Percentiles rank a stretch among this genome's conserved stretches.
Conservation (phyloP, 2,797 vertebrate species). For the Numenius phaeopus region DNA sequence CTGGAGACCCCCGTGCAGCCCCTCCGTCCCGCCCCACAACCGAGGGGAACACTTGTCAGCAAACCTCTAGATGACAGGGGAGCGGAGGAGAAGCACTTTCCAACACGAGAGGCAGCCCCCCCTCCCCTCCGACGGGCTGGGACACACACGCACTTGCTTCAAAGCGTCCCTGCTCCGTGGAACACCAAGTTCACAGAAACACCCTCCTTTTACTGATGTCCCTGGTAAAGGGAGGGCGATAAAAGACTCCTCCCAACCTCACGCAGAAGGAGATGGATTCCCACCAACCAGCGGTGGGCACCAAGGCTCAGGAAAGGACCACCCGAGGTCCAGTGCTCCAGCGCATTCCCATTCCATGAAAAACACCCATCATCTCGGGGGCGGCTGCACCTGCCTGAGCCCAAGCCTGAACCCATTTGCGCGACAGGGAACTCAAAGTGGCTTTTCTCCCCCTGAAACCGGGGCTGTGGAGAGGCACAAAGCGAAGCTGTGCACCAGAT, state of each 20-base stretch:
- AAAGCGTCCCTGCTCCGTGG: neutral
- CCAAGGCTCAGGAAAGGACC: neutral
- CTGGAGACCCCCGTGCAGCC: slow-evolving; percentile 42
- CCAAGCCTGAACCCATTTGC: slow-evolving; percentile 20
- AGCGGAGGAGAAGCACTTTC: slow-evolving; percentile 37
- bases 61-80: slow-evolving; percentile 61
- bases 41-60: slow-evolving; percentile 58
- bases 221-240: neutral
- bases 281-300: neutral
- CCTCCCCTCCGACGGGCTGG: neutral
- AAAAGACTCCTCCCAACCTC: neutral
- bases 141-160: neutral
- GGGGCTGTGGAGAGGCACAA: neutral
- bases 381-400: slow-evolving; percentile 50
- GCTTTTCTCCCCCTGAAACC: neutral
- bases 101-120: slow-evolving; percentile 32
- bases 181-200: neutral
- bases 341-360: neutral
- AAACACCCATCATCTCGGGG: neutral
- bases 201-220: neutral
- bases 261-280: neutral
- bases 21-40: slow-evolving; percentile 47
- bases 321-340: neutral
- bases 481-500: slow-evolving; percentile 38
- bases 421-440: neutral